phyloP scores from a whole-genome alignment of 2,113 vertebrate genomes.

The Lepisosteus osseus region DNA sequence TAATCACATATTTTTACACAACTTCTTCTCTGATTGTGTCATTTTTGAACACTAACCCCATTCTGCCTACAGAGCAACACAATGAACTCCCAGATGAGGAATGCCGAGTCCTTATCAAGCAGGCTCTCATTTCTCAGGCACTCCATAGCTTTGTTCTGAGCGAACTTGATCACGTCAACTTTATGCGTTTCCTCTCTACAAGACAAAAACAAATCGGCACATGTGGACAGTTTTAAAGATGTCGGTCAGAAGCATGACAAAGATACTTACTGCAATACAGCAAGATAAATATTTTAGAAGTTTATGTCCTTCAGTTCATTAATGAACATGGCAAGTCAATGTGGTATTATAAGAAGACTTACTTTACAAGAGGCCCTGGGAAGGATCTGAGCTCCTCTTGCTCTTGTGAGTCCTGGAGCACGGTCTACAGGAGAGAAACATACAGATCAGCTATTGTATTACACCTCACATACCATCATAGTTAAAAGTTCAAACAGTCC shows the following conservation, averaged over 20 bases:
- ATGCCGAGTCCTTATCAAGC: conserved; percentile 88
- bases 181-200: conserved; percentile 93
- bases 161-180: conserved; percentile 96
- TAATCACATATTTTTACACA: no score
- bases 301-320: neutral
- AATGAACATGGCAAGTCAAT: neutral
- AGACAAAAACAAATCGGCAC: conserved; percentile 9
- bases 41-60: conserved; percentile 68
- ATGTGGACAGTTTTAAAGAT: no score
- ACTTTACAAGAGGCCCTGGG: conserved; percentile 92
- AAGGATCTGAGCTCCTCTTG: conserved; percentile 85
- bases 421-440: conserved; percentile 61
- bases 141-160: conserved; percentile 84
- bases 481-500: no score
- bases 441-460: neutral
- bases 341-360: conserved; percentile 36
- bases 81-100: conserved; percentile 92
- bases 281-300: no score
- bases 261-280: no score
- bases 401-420: conserved; percentile 82
- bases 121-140: conserved; percentile 80
- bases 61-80: conserved; percentile 91
- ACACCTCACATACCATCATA: no score
- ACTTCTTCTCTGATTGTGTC: no score
- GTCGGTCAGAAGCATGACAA: no score